These are phyloP conservation scores for Nanorana parkeri DNA, from an alignment of 2,113 vertebrate genomes.

Conservation along the genomic window DNA sequence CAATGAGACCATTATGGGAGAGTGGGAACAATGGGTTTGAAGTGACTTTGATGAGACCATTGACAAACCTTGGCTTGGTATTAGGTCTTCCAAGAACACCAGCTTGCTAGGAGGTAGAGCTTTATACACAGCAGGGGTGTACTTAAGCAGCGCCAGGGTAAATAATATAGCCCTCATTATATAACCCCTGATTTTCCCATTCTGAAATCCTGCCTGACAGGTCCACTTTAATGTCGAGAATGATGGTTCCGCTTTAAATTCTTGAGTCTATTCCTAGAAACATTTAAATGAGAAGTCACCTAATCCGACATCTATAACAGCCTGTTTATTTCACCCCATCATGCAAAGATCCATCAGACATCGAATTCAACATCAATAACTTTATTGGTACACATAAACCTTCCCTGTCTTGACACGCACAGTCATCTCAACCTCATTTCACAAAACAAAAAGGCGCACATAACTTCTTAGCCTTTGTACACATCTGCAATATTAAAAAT, in stretches of 20 bases:
- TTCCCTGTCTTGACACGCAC: slow-evolving; percentile 24
- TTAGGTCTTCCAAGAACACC: too few species aligned
- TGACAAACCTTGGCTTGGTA: too few species aligned
- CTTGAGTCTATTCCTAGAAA: neutral
- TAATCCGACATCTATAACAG: neutral
- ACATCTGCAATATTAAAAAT: slow-evolving; percentile 96
- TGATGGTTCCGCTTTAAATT: neutral
- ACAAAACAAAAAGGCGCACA: slow-evolving; percentile 88
- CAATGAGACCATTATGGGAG: too few species aligned
- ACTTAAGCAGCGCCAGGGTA: too few species aligned
- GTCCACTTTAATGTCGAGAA: too few species aligned
- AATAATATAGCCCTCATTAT: too few species aligned
- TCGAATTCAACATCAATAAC: slow-evolving; percentile 32
- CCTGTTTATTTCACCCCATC: neutral
- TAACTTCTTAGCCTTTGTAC: slow-evolving; percentile 86
- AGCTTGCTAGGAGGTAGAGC: too few species aligned
- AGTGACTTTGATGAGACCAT: too few species aligned
- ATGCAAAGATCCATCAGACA: slow-evolving; percentile 10
- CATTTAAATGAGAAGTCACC: neutral
- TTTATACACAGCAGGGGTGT: too few species aligned
- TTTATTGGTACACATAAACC: slow-evolving; percentile 41
- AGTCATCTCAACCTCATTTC: slow-evolving; percentile 55
- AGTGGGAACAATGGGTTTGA: too few species aligned
- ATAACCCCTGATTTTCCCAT: too few species aligned
- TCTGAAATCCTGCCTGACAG: too few species aligned